Base-by-base conservation (phyloP, 2,888 invertebrate genomes). In the Pseudoips prasinana region DNA sequence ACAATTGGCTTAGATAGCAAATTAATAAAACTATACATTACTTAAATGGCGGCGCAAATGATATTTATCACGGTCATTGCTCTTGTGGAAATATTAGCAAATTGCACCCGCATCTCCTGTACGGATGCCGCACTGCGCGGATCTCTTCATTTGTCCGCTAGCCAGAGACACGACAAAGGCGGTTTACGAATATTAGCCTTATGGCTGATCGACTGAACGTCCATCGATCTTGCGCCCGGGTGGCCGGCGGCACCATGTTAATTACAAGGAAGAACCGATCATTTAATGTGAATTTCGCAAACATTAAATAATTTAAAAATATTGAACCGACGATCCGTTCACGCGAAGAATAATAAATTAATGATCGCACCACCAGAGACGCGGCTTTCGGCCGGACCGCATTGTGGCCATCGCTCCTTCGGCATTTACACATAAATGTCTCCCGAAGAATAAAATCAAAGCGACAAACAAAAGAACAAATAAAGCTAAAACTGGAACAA, bases 261-360 rank as follows among this genome's bases (percentile, higher is more conserved):
- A 88, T 88, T 87, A 85, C 80, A 82, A 75, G 73, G 75, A 57
- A 76, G 74, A 69, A 68, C 73, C 76, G 76, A 81, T 75, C 79
- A 76, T 84, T 83, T 85, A 82, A 79, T 75, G 69, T 67, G 69
- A 83, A 82, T 80, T 84, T 86, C 64, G 73, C 80, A 80, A 86
- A 84, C 80, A 81, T 84, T 76, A 75, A 81, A 78, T 76, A 78
- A 73, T 79, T 76, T 66, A 69, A 70, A 75, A 74, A 74, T 71
- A 80, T 73, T 64, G 72, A 77, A 63, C 61, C 72, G 68, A 54
- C 76, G 76, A 70, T 69, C 76, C 80, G 72, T 79, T 80, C 77
- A 78, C 71, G 75, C 73, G 69, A 48, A 50, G 76, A 74, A 85
- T 81, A 80, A 82, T 78, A 77, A 79, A 79, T 80, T 73, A 73